Base-by-base conservation (phyloP, 2,888 invertebrate genomes). In the Oxystoma pomonae region DNA sequence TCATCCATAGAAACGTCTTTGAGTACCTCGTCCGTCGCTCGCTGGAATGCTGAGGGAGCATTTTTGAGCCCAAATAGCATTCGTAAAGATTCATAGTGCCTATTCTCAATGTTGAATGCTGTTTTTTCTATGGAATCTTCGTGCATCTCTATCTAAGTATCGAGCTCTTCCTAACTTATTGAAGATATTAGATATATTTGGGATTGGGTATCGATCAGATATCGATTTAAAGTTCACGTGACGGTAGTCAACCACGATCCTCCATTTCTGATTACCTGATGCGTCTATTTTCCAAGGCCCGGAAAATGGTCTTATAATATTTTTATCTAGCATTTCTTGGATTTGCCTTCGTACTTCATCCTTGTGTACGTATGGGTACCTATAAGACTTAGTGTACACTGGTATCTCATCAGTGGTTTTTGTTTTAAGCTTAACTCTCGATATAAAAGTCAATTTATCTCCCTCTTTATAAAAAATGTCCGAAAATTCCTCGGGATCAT, bases 41-140 rank as follows among this genome's bases (percentile, higher is more conserved):
- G 19, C 60, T 72, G 70, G 60, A 73, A 72, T 0, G 69, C 73
- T 1, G 64, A 57, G 0, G 71, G 72, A 1, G 71, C 68, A 55
- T 69, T 70, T 64, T 71, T 70, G 18, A 72, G 61, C 58, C 72
- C 73, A 52, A 74, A 73, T 0, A 71, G 70, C 72, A 74, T 73
- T 17, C 72, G 50, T 2, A 63, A 12, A 16, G 57, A 68, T 62
- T 67, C 64, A 19, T 67, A 69, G 20, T 69, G 66, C 1, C 65
- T 63, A 20, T 66, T 65, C 53, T 66, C 61, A 1, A 58, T 60
- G 22, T 22, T 65, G 35, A 69, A 70, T 9, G 69, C 68, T 17
- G 69, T 70, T 57, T 67, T 64, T 9, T n/a, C 56, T 12, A 68
- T 68, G 16, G 57, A 57, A 1, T 59, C 35, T 19, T 58, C 53